Evolutionary conservation across 2,888 invertebrate genomes (phyloP).

Genomic region (Drosophila neonasuta): DNA sequence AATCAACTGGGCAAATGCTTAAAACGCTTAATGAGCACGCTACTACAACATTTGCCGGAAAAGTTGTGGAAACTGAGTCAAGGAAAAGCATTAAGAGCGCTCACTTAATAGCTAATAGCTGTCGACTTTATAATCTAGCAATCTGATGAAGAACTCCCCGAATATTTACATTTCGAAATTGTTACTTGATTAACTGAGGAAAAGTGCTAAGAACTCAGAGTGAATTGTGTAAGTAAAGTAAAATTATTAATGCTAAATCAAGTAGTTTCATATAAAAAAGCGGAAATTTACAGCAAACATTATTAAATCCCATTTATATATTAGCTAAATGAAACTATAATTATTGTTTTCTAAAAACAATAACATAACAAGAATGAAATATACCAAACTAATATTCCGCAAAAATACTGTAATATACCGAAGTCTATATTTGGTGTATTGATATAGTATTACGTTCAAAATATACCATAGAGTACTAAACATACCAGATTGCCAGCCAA

Average conservation of each 20-base stretch:
- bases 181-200: neutral
- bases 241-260: neutral
- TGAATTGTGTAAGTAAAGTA: neutral
- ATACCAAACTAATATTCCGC: no score
- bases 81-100: conserved; percentile 31
- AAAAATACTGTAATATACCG: no score
- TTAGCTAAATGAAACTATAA: no score
- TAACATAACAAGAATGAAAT: no score
- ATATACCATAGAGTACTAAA: no score
- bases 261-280: neutral
- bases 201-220: neutral
- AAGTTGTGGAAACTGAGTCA: conserved; percentile 33
- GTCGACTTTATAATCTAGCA: conserved; percentile 18
- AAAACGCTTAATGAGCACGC: conserved; percentile 34
- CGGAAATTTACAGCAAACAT: neutral
- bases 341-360: no score
- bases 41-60: conserved; percentile 19
- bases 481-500: no score
- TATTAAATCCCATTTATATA: neutral
- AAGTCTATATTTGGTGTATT: no score
- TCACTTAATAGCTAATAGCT: conserved; percentile 32
- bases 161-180: neutral
- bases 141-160: neutral
- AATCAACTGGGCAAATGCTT: conserved; percentile 42
- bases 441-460: no score